Evolutionary conservation across 2,797 vertebrate species (phyloP).

Genomic region (Falco rusticolus): DNA sequence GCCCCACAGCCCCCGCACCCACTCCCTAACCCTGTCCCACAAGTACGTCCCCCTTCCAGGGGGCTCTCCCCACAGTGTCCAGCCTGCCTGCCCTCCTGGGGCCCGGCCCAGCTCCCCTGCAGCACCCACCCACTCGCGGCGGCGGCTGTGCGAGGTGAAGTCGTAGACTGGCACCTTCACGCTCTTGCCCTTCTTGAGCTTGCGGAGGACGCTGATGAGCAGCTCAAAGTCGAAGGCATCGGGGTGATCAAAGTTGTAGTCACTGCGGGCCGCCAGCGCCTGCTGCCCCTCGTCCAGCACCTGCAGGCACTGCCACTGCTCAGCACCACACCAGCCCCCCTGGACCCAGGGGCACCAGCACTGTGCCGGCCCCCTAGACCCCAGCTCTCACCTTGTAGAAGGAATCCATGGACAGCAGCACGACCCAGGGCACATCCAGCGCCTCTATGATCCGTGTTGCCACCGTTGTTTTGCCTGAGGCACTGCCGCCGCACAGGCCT

Average conservation of each 20-base stretch:
- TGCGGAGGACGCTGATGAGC: slow-evolving; percentile 83
- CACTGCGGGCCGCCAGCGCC: slow-evolving; percentile 83
- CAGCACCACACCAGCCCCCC: neutral
- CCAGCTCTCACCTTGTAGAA: slow-evolving; percentile 86
- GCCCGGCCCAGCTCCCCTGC: accelerated
- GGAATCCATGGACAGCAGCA: slow-evolving; percentile 92
- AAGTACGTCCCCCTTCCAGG: accelerated
- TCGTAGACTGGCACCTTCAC: slow-evolving; percentile 90
- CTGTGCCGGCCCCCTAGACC: neutral
- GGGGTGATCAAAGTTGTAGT: slow-evolving; percentile 92
- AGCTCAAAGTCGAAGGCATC: slow-evolving; percentile 92
- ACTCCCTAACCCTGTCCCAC: neutral
- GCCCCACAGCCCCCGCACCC: neutral
- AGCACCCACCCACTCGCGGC: slow-evolving; percentile 88
- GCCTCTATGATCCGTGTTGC: slow-evolving; percentile 93
- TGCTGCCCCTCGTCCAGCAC: slow-evolving; percentile 87
- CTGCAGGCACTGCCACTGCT: slow-evolving; percentile 41
- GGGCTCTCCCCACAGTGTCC: neutral
- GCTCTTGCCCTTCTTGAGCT: slow-evolving; percentile 92
- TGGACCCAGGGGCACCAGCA: neutral
- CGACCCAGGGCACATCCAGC: slow-evolving; percentile 92
- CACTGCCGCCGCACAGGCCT: slow-evolving; percentile 91
- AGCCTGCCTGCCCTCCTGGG: too few relatives aligned
- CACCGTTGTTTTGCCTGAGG: slow-evolving; percentile 91
- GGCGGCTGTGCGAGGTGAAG: slow-evolving; percentile 86